phyloP scores from a whole-genome alignment of 2,113 vertebrate species.

The Tylochromis polylepis region DNA sequence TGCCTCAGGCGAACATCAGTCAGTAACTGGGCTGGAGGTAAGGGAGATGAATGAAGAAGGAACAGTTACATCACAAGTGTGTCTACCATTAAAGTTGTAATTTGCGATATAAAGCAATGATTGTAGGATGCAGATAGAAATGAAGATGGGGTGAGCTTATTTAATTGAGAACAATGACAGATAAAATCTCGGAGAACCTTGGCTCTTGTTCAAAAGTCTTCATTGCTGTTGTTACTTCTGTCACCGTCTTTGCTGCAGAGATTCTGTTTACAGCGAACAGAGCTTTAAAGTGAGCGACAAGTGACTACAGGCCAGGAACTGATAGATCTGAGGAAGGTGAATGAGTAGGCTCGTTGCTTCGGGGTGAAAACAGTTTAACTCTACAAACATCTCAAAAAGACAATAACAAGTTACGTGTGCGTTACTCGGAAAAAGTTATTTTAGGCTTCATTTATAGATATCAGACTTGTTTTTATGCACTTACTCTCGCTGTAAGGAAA shows the following conservation, averaged over 20 bases:
- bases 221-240: neutral
- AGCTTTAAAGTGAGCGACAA: neutral
- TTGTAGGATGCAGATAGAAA: neutral
- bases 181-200: neutral
- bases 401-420: neutral
- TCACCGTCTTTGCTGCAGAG: neutral
- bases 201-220: neutral
- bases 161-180: neutral
- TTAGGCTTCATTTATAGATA: neutral
- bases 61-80: neutral
- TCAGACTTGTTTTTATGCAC: neutral
- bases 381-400: neutral
- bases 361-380: neutral
- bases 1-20: slow-evolving; percentile 8
- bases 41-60: neutral
- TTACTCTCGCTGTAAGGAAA: neutral
- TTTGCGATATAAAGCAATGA: neutral
- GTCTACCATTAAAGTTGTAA: neutral
- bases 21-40: neutral
- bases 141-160: neutral
- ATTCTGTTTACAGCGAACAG: neutral
- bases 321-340: neutral
- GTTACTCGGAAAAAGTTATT: neutral
- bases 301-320: neutral
- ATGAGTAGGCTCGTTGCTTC: neutral